These are phyloP conservation scores for Euclidia mi DNA, from an alignment of 2,888 invertebrate genomes.

Conservation along the genomic window DNA sequence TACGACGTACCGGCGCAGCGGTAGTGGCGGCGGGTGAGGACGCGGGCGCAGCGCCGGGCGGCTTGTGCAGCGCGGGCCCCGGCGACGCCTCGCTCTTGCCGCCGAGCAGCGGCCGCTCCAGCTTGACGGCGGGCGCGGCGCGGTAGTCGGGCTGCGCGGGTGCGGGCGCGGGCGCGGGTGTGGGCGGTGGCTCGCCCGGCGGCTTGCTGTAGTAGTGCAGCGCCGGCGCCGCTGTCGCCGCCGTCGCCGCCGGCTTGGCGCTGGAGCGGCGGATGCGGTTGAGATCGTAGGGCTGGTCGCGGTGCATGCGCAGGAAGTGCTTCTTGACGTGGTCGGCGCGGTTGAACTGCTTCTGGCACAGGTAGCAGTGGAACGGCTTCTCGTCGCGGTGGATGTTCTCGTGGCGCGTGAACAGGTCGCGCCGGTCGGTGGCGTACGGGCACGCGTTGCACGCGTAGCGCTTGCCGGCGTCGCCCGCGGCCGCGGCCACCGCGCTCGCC, in stretches of 20 bases:
- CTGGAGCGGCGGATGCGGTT: conserved; percentile 93
- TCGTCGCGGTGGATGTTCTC: conserved; percentile 98
- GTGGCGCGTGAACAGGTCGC: conserved; percentile 97
- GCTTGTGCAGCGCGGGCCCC: conserved; percentile 46
- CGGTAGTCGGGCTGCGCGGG: conserved; percentile 54
- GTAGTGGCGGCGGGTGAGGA: conserved; percentile 45
- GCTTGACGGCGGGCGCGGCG: conserved; percentile 67
- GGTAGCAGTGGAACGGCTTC: conserved; percentile 98
- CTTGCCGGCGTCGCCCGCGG: conserved; percentile 82
- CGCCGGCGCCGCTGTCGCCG: conserved; percentile 40
- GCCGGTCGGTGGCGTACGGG: conserved; percentile 97
- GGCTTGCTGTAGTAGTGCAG: conserved; percentile 73
- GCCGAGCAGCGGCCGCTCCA: conserved; percentile 78
- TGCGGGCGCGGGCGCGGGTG: conserved; percentile 57
- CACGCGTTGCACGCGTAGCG: conserved; percentile 96
- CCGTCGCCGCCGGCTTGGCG: conserved; percentile 88
- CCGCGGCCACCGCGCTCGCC: conserved; percentile 36
- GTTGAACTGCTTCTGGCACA: conserved; percentile 98
- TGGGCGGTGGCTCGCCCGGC: conserved; percentile 87
- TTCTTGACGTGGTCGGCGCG: conserved; percentile 98
- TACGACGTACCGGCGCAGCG: conserved; percentile 50
- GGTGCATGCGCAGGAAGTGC: conserved; percentile 97
- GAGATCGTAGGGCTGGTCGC: conserved; percentile 96
- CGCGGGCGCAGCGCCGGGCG: conserved; percentile 44
- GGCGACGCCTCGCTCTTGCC: conserved; percentile 84